Base-by-base conservation (phyloP, 2,797 vertebrate genomes). In the Tangara arthus region DNA sequence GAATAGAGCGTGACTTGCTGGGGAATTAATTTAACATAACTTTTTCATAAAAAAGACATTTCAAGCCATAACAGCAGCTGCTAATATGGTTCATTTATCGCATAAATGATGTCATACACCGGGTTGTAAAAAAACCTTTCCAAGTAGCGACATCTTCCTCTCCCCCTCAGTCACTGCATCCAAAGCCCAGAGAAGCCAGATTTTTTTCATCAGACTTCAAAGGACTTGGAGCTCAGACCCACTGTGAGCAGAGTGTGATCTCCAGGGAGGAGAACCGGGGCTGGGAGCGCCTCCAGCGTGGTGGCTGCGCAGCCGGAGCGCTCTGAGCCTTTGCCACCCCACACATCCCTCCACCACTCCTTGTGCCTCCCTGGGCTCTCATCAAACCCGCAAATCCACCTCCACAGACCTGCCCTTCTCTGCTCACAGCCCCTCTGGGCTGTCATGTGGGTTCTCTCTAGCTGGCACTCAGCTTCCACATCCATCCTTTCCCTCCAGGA, bases 21-120 rank as follows among this genome's bases (percentile, higher is more conserved):
- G 30, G 50, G 50, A 95, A 93, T 75, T 90, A 66, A 84, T 83
- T 76, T 73, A 91, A 64, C 89, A 87, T 18, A 61, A 78, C 6
- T 22, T 88, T 95, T 94, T 87, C 59, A 91, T 39, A 9, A 78
- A 87, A 77, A 68, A 49, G 37, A 66, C 46, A 35, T 86, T 78
- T 69, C 52, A 92, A 94, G 85, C 66, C 79, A 27, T 52, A 96
- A 70, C 68, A 84, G 72, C 92, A 93, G 87, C 85, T 96, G 94
- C 77, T 94, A 64, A 86, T 76, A 63, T 1, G 11, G 87, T 84
- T 91, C 89, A 88, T 90, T 96, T 96, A 91, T 92, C 32, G 0
- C 66, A 86, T 34, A 70, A 96, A 92, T 89, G 41, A 95, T 76
- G 87, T 94, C 70, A 92, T 65, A 69, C 79, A 28, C 3, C 28